Evolutionary conservation across 2,797 vertebrate genomes (phyloP), one percentile per base, ranked within the genome.

Genomic region (Meriones psammophilus): DNA sequence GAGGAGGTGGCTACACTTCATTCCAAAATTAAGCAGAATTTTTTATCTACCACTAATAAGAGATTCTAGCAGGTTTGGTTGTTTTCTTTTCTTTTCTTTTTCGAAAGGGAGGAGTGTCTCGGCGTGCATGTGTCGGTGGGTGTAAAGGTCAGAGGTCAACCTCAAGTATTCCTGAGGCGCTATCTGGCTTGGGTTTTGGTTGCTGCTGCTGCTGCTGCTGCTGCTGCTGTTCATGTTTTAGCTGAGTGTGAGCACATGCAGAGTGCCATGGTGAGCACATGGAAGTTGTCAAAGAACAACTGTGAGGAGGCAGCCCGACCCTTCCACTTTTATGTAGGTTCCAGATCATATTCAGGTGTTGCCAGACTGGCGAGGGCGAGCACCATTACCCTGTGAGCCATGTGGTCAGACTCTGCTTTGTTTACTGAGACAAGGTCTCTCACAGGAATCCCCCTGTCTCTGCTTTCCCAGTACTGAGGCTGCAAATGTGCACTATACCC

Each of bases 21-120:
- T 87, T 95, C 46, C 66, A 85, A 54, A 71, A 58, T 88, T 76
- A 94, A 30, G 12, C 33, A 73, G 33, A 91, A 94, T 46, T 30
- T 30, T 66, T 42, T 15, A 9, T 46, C 66, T 77, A 42, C 66
- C 42, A 86, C 78, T 13, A 17, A 13, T 39, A 39, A 30, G 56
- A 84, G 9, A 39, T 30, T 78, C 36, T 30, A 8, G 50, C 66
- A 13, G 8, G 33, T 42, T 56, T 30, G 26, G 1, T 30, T 60
- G 36, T 50, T n/a, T n/a, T 50, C 39, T 28, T 46, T 46, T 42
- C 56, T 58, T 18, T 50, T 17, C 4, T 89, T 77, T 64, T n/a
- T 39, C n/a, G 0, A 39, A 62, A 22, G 39, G 1, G 1, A 24
- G 30, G 1, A 50, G 17, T 50, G 39, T 46, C 33, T 5, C 9